Base-by-base conservation (phyloP, 2,113 vertebrate species). In the Stomatorhinus ivindoensis region DNA sequence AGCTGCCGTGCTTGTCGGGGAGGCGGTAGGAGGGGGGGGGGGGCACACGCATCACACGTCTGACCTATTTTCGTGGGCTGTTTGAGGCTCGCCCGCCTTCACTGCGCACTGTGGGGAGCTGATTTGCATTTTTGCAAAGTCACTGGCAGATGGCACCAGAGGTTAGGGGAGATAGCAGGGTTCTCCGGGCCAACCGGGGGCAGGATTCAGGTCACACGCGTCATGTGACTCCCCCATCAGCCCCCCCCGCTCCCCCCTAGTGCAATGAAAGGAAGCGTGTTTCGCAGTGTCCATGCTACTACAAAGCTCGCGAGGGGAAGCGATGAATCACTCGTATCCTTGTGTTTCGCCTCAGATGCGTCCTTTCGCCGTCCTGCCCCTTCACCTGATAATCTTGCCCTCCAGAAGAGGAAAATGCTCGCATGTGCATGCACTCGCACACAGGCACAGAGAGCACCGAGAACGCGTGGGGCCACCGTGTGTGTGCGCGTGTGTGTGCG, bases 81-180 rank as follows among this genome's bases (percentile, higher is more conserved):
- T 90, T 91, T 87, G n/a, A 90, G 86, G 86, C 89, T 21, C 0
- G 21, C 90, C 61, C 9, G 3, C 55, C 91, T 90, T 91, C 69
- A 76, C 93, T 39, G 86, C 90, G 91, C 92, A 92, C 91, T 87
- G 88, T 93, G 92, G 92, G 90, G 91, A 91, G 90, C 90, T 48
- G 76, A 90, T 94, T 90, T 92, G 91, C 61, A 92, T 93, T 93
- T 95, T 91, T 93, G 93, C 93, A 89, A 90, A 93, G 93, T 94
- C 93, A 93, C 91, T 90, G 92, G 91, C 92, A 85, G 92, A 93
- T 93, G 89, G 91, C 91, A 92, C 90, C 90, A 91, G 92, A 92
- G 91, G 91, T 91, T 91, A 91, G 92, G n/a, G 82, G 88, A 90
- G 90, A 92, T 89, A 89, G 69, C 27, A 24, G 87, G 87, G 65